Evolutionary conservation across 1,140 invertebrate genomes (phyloP), one percentile per base, ranked within the genome.

Genomic region (Himalopsyche phryganea): DNA sequence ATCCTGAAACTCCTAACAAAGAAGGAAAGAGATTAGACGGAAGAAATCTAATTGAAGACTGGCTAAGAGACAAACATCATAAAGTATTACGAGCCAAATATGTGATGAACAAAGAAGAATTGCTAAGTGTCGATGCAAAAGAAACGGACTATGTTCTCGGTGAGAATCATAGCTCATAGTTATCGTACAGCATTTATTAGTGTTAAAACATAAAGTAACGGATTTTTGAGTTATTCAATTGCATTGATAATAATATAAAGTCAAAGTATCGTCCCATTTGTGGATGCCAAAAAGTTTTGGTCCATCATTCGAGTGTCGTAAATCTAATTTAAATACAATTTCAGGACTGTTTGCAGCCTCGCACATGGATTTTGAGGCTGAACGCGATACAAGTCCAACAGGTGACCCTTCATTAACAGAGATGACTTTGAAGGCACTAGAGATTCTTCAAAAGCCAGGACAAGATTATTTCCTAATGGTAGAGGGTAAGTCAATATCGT

Each of bases 401-500:
- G 53, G 81, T 36, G 71, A 79, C 18, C 87, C 87, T 0, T 83
- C 81, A 7, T 68, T 95, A 1, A 80, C 83, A 0, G 88, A 92
- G 45, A 94, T 95, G 92, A 91, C 90, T 0, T 71, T 79, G 46
- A 85, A 86, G 35, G 91, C 92, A 0, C 82, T 95, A 10, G 77
- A 83, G 46, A 81, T 94, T 58, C 75, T 95, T 6, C 72, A 74
- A 14, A 87, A 85, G 63, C 88, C 83, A 71, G 76, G 73, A 46
- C 82, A 82, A 20, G 81, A 82, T 67, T 85, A 80, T 63, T 73
- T 84, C 41, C 66, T 84, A 18, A 77, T 85, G 67, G 78, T 83
- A 35, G 76, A 78, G 71, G 72, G 73, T 76, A 44, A 13, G 23
- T 19, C n/a, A n/a, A n/a, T n/a, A n/a, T n/a, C 7, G 14, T n/a